Evolutionary conservation across 2,113 vertebrate species (phyloP), one percentile per base, ranked within the genome.

Genomic region (Rynchops niger): DNA sequence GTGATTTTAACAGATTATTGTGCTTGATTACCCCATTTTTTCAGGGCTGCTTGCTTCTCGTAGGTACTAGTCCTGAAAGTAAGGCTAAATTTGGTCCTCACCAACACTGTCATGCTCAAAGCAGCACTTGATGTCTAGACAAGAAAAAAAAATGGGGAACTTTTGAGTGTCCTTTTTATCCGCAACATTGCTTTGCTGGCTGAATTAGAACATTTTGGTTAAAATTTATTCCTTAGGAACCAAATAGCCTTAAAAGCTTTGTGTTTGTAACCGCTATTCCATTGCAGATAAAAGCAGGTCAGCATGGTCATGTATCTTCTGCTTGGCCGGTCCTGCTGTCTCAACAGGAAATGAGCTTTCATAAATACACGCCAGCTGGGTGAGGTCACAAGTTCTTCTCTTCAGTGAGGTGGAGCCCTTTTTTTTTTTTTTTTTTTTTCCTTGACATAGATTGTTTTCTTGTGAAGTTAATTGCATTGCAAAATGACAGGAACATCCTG

Each of bases 381-480:
- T 85, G 91, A 95, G 96, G 89, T 94, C 89, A 82, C 45, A n/a
- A 62, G 71, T 15, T 82, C 93, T 88, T 11, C 96, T 86, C 47
- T 40, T 63, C 0, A 22, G 36, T 29, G 82, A 94, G 93, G 72
- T 90, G 96, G 93, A 95, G 82, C 80, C 62, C 72, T 22, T 87
- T 76, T 74, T 74, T 84, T 49, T 93, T 94, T 22, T 87, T 76
- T 71, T 88, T 76, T 22, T 88, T 74, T 82, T 72, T 90, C 63
- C 96, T 92, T 88, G 93, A 49, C 91, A 89, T 40, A 30, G 88
- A 82, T 93, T 95, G 91, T 91, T 91, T 92, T 95, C 50, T 74
- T 71, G 30, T 62, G 56, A 32, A 77, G 56, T 42, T 85, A 56
- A 45, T 88, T 42, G 77, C 90, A 1, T n/a, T 63, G 86, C 78